Base-by-base conservation (phyloP, 2,888 invertebrate genomes). In the Dicyrtomina minuta region DNA sequence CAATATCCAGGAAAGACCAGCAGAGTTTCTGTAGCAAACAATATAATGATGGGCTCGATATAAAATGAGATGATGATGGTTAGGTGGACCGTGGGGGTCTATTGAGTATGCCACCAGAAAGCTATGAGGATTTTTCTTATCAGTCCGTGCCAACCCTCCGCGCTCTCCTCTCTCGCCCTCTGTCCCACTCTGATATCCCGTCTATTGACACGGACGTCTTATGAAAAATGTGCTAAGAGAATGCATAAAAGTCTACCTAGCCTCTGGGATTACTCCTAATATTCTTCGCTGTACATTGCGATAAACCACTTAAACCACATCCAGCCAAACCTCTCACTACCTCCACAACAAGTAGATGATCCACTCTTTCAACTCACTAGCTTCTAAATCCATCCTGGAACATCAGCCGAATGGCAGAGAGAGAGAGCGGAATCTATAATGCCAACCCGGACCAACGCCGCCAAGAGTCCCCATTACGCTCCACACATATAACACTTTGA, bases 161-260 rank as follows among this genome's bases (percentile, higher is more conserved):
- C 46, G 22, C 22, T 26, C 53, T 53, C 27, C 20, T 39, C 44
- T 20, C 22, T 17, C 53, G 22, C 61, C 56, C 51, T 46, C 71
- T 72, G 72, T 71, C 72, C 74, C 73, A 70, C 61, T 73, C 67
- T 68, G 73, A 71, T 73, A 73, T 70, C 70, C 71, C 51, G 27
- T 69, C 70, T 68, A 70, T 72, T 72, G 72, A 71, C 70, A 70
- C 65, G 66, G 53, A 55, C 72, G 70, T 71, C 71, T 71, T 69
- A 66, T 74, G 73, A 74, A 72, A 74, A 74, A 74, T 74, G 70
- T 71, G 71, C 66, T 72, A 71, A 71, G 68, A 74, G 74, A 73
- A 73, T 74, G 71, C 72, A 74, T 74, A 72, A 70, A 74, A 72
- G 68, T 71, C 59, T 55, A 68, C 67, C 65, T 55, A 66, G 49